Evolutionary conservation across 2,113 vertebrate species (phyloP).

Genomic region (Solenodon paradoxus): DNA sequence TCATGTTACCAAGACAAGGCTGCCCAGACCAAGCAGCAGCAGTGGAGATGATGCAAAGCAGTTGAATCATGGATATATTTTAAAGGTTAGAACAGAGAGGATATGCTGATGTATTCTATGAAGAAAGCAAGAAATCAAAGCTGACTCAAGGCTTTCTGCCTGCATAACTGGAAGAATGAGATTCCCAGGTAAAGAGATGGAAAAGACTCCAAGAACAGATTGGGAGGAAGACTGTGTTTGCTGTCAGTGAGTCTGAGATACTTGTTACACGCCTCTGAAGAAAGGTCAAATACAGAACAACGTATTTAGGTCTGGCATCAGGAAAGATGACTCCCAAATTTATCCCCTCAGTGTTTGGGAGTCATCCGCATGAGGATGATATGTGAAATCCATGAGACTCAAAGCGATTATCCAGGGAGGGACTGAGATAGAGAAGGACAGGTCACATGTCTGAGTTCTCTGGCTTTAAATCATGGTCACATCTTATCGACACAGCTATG

Average conservation of each 20-base stretch:
- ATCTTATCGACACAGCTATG: not conserved
- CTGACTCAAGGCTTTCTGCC: not conserved
- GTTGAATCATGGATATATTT: not conserved
- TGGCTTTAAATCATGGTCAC: not conserved
- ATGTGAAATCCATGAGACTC: not conserved
- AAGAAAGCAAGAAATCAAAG: not conserved
- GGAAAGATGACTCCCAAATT: too few relatives aligned
- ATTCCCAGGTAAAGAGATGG: too few relatives aligned
- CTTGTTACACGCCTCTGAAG: not conserved
- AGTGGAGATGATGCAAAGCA: not conserved
- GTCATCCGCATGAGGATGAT: not conserved
- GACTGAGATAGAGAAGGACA: not conserved
- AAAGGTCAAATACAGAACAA: not conserved
- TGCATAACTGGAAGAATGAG: not conserved
- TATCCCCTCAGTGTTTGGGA: too few relatives aligned
- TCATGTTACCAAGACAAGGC: not conserved
- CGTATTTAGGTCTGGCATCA: not conserved
- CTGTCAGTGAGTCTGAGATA: not conserved
- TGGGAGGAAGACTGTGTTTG: not conserved
- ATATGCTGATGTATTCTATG: not conserved
- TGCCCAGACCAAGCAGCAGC: not conserved
- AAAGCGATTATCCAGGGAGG: not conserved
- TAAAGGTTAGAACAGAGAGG: not conserved
- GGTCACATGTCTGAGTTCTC: accelerated
- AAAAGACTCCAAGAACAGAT: not conserved